Evolutionary conservation across 2,888 invertebrate genomes (phyloP).

Genomic region (Rhamnusium bicolor): DNA sequence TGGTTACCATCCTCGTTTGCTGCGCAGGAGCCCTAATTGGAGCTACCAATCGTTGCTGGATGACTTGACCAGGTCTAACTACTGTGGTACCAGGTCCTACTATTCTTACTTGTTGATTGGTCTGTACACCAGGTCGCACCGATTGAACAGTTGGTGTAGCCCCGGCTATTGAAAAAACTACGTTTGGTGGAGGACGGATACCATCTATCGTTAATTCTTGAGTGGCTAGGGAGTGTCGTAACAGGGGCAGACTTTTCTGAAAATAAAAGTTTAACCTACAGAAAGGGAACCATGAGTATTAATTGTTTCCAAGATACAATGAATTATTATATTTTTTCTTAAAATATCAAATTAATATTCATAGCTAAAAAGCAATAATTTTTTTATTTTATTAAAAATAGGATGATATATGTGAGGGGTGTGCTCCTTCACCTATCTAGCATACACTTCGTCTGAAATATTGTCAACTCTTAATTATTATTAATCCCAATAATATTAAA

Average conservation of each 20-base stretch:
- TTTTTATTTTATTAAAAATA: no score
- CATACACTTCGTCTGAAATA: no score
- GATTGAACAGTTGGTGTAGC: constrained; percentile 69
- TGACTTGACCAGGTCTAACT: constrained; percentile 72
- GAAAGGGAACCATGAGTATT: constrained; percentile 39
- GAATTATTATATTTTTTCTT: no score
- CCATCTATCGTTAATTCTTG: constrained; percentile 96
- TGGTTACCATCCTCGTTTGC: constrained; percentile 67
- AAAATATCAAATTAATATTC: no score
- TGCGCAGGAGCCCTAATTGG: constrained; percentile 66
- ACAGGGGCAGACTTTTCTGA: constrained; percentile 94
- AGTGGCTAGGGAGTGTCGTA: constrained; percentile 90
- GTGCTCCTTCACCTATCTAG: no score
- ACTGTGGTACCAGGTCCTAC: constrained; percentile 73
- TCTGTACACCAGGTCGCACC: constrained; percentile 29
- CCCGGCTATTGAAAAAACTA: constrained; percentile 76
- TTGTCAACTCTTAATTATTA: no score
- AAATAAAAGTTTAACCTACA: constrained; percentile 56
- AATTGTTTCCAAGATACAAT: background rate
- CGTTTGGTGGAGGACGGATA: constrained; percentile 88
- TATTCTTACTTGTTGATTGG: constrained; percentile 77
- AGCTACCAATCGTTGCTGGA: constrained; percentile 75
- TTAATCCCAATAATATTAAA: no score
- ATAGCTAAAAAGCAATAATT: no score
- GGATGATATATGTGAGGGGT: no score